Base-by-base conservation (phyloP, 1,140 invertebrate species). In the Drosophila nikananu region DNA sequence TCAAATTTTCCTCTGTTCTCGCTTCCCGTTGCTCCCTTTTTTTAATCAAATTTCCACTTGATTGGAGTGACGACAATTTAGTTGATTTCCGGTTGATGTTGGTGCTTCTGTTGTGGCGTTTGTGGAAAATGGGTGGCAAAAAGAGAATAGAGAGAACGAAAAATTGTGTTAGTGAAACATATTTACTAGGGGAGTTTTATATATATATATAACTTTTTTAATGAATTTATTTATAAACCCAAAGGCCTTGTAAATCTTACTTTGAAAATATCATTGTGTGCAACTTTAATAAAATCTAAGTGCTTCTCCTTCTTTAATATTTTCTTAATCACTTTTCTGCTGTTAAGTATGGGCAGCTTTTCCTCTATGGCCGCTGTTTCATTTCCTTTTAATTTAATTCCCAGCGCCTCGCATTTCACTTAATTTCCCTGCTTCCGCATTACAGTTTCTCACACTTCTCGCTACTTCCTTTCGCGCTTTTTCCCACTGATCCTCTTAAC, bases 11-110 rank as follows among this genome's bases (percentile, higher is more conserved):
- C 70, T 79, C 70, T 52, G 39, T 63, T 30, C 42, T 73, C 42
- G 48, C 27, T 46, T 19, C 8, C 49, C 46, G 39, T 32, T 21
- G 55, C 64, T 61, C 51, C 35, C 46, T 57, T 42, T 62, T 62
- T 80, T 89, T 89, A 89, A 89, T 89, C 86, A 89, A 89, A 89
- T 89, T 89, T 89, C 82, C 86, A 90, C 86, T 89, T 89, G 86
- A 87, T 75, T 87, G 86, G 82, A 89, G 81, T 86, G 78, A 81
- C 82, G 86, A 90, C 84, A 89, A 90, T 89, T 89, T 86, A 77
- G 81, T 86, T 80, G 86, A 89, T 90, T 89, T 89, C 75, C 84
- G 62, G 77, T 81, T 83, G 76, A 71, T 68, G 75, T 77, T 77
- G 63, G 57, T 59, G 62, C 67, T 32, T 44, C 66, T 81, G 73